Base-by-base conservation (phyloP, 1,140 invertebrate species). In the Apocrypta bakeri region DNA sequence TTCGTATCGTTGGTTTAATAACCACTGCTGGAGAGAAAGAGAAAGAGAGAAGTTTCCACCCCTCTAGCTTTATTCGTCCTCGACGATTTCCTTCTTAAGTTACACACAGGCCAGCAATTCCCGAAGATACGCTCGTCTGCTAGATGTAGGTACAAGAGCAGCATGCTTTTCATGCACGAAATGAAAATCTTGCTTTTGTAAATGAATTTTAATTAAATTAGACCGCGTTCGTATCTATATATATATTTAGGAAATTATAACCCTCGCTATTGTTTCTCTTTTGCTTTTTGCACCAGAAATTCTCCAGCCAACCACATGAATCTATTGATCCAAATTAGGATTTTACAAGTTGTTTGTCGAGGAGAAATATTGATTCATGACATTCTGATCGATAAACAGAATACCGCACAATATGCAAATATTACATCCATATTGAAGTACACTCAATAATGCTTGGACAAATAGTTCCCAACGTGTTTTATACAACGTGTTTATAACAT, bases 1-100 rank as follows among this genome's bases (percentile, higher is more conserved):
- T 79, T 81, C 82, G 85, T 85, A 86, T 86, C 87, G 85, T 86
- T 87, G 83, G 83, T 85, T 88, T 87, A 87, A 87, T 87, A 87
- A 87, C 85, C 85, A 85, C 63, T 64, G n/a, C n/a, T 68, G 79
- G 79, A 83, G 87, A 87, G 40, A 42, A 12, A 42, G 40, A 42
- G 40, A 42, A 12, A 42, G 40, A 42, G 40, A 42, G 40, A 87
- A 1, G 17, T 21, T n/a, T 21, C 48, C 48, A 56, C 48, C 2
- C 48, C 11, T 86, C 86, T 75, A 82, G 48, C 84, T 88, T 87
- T 87, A 85, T 85, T 86, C 84, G 82, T 63, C 84, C 80, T 63
- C 85, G 74, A 68, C 84, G 82, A 87, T 84, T 85, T 84, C 76
- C 83, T 27, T 37, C 40, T 27, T 66, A 78, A 84, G 24, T 81